These are phyloP conservation scores for Saxicola maurus DNA, from an alignment of 2,797 vertebrate species.

Conservation along the genomic window DNA sequence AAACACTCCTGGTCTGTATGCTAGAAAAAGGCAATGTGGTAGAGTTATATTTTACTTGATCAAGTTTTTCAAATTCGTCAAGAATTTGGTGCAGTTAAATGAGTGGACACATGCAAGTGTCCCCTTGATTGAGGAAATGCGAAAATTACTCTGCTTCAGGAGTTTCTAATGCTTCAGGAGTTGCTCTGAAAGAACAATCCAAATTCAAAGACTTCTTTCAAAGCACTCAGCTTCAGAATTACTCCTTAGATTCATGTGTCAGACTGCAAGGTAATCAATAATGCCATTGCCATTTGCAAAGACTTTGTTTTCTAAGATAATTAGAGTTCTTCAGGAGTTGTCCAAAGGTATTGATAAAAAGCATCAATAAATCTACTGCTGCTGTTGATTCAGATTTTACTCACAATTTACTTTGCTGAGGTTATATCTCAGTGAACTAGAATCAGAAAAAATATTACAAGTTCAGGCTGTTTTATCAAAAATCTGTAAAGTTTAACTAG, in stretches of 20 bases:
- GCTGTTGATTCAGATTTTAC: not conserved
- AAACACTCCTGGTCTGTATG: not conserved
- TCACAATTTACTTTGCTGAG: not conserved
- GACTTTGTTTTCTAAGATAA: slow-evolving; percentile 9
- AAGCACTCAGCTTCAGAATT: not conserved
- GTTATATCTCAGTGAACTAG: not conserved
- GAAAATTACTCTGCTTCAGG: not conserved
- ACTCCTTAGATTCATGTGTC: not conserved
- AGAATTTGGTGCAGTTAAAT: not conserved
- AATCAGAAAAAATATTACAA: slow-evolving; percentile 3
- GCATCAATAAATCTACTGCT: slow-evolving; percentile 8
- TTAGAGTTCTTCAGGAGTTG: slow-evolving; percentile 4
- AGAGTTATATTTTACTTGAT: not conserved
- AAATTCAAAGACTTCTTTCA: not conserved
- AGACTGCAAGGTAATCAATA: not conserved
- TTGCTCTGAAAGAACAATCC: not conserved
- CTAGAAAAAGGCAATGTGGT: not conserved
- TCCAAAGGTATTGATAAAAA: not conserved
- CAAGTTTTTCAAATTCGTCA: not conserved
- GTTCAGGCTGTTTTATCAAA: not conserved
- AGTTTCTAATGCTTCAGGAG: not conserved
- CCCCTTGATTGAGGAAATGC: not conserved
- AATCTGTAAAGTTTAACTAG: not conserved
- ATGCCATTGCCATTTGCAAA: not conserved
- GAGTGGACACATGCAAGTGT: not conserved